Conservation (phyloP, 2,113 vertebrate genomes). For the Anguilla japonica region DNA sequence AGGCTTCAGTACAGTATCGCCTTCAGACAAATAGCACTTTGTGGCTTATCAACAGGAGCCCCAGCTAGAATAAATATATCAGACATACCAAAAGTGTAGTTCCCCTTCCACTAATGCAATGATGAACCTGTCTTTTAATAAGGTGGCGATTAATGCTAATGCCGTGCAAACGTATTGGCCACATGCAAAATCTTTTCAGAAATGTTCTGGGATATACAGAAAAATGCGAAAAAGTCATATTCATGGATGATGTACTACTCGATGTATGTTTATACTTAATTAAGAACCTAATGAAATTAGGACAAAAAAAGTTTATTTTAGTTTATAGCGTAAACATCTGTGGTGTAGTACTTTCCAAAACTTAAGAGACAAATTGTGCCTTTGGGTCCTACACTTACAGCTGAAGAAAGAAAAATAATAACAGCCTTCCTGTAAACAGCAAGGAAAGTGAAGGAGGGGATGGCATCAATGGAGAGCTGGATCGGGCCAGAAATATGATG, state of each 20-base stretch:
- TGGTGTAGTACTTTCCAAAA: too few relatives aligned
- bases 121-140: not conserved
- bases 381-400: not conserved
- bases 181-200: not conserved
- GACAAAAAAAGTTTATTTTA: too few relatives aligned
- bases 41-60: conserved; percentile 30
- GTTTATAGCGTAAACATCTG: too few relatives aligned
- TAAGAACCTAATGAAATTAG: too few relatives aligned
- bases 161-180: not conserved
- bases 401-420: not conserved
- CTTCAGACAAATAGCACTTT: conserved; percentile 30
- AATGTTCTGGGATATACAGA: too few relatives aligned
- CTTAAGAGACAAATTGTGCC: too few relatives aligned
- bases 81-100: not conserved
- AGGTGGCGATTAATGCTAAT: not conserved
- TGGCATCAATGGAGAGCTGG: not conserved
- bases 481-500: conserved; percentile 29
- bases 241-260: too few relatives aligned
- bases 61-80: conserved; percentile 22
- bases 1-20: conserved; percentile 34
- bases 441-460: not conserved
- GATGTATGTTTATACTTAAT: too few relatives aligned
- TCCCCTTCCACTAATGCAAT: not conserved
- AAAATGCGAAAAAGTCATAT: too few relatives aligned
- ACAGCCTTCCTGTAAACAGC: not conserved